A percentile compares a stretch with the other conserved stretches of the same genome.
These are phyloP conservation scores for Coptodon bakossiorum DNA, from an alignment of 2,113 vertebrate genomes.

Conservation along the genomic window DNA sequence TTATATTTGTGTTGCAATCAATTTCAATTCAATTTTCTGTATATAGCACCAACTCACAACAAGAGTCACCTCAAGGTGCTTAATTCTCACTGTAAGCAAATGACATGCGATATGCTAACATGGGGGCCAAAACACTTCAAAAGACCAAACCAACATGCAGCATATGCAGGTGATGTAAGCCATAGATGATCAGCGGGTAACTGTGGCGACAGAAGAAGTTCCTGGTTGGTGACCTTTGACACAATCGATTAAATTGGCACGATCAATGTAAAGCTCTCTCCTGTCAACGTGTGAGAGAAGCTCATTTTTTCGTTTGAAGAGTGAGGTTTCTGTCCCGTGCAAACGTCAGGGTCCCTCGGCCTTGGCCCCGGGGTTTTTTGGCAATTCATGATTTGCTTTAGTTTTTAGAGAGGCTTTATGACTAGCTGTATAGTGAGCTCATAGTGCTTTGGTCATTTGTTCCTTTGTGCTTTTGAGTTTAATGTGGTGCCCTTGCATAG, in stretches of 20 bases:
- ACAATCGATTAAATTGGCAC: neutral
- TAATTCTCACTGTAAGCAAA: neutral
- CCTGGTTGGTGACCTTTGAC: neutral
- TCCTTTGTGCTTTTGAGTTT: neutral
- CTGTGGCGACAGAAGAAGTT: neutral
- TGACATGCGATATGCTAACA: neutral
- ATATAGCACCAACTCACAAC: neutral
- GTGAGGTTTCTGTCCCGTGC: neutral
- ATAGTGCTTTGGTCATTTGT: neutral
- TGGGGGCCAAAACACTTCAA: neutral
- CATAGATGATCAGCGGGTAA: accelerated
- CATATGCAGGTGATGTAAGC: neutral
- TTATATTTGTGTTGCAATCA: neutral
- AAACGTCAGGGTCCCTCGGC: neutral
- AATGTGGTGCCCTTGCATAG: neutral
- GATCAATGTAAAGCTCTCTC: neutral
- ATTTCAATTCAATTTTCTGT: accelerated
- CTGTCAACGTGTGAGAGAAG: neutral
- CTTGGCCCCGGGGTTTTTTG: neutral
- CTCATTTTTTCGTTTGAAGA: accelerated
- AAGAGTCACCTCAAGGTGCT: neutral
- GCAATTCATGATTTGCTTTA: neutral
- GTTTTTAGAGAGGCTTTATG: neutral
- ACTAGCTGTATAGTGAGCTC: neutral
- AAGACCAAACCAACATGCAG: neutral